These are phyloP conservation scores for Drosophila birchii DNA, from an alignment of 2,888 invertebrate species.

Conservation along the genomic window DNA sequence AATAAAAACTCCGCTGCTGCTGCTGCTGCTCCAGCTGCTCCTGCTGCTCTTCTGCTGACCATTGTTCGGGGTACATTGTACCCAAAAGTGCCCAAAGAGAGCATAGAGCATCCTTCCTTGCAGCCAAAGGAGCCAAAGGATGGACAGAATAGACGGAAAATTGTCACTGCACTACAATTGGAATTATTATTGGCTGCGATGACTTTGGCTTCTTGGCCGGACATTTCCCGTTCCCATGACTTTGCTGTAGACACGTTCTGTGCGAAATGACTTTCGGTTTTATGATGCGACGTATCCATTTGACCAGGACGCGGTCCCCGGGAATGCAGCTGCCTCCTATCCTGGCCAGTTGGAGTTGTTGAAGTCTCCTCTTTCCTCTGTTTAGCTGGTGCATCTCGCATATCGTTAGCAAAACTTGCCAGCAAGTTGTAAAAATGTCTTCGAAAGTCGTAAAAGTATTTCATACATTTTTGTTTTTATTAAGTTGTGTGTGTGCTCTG, in stretches of 20 bases:
- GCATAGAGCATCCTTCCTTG: slow-evolving; percentile 55
- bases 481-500: slow-evolving; percentile 56
- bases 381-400: slow-evolving; percentile 70
- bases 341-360: slow-evolving; percentile 2
- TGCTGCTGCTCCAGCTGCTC: slow-evolving; percentile 2
- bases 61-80: slow-evolving; percentile 79
- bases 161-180: slow-evolving; percentile 81
- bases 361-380: slow-evolving; percentile 18
- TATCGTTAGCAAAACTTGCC: slow-evolving; percentile 76
- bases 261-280: slow-evolving; percentile 81
- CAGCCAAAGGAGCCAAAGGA: slow-evolving; percentile 24
- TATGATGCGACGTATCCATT: slow-evolving; percentile 77
- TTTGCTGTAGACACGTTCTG: slow-evolving; percentile 70
- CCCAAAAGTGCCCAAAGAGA: slow-evolving; percentile 58
- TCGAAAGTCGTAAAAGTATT: slow-evolving; percentile 81
- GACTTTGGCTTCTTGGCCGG: slow-evolving; percentile 76
- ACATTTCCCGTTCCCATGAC: slow-evolving; percentile 24
- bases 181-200: slow-evolving; percentile 82
- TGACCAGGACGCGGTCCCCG: slow-evolving; percentile 42
- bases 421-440: slow-evolving; percentile 80
- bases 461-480: slow-evolving; percentile 78
- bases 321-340: slow-evolving; percentile 48
- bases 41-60: slow-evolving; percentile 54
- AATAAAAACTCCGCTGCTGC: slow-evolving; percentile 74
- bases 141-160: slow-evolving; percentile 43